Evolutionary conservation across 2,888 invertebrate genomes (phyloP).

Genomic region (Callyntrura guangdongensis): DNA sequence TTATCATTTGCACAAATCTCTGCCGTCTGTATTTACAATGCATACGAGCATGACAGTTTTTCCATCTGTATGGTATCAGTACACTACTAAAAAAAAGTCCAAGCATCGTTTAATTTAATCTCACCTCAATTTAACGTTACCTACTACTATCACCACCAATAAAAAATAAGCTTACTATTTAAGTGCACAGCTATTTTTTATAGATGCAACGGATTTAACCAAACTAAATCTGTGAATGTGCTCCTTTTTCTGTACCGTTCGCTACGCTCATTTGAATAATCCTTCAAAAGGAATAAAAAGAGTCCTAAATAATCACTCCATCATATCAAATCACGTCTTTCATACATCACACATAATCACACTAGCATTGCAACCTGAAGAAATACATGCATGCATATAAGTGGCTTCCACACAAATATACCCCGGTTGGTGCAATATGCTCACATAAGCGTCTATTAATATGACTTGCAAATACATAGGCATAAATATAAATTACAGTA

Average conservation of each 20-base stretch:
- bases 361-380: background rate
- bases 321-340: slow-evolving; percentile 43
- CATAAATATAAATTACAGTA: background rate
- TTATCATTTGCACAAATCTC: too few relatives aligned
- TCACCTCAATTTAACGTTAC: slow-evolving; percentile 26
- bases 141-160: background rate
- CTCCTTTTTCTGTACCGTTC: slow-evolving; percentile 29
- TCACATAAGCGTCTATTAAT: too few relatives aligned
- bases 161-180: slow-evolving; percentile 1
- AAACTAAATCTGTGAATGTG: slow-evolving; percentile 22
- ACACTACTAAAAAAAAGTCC: background rate
- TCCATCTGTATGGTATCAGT: background rate
- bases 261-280: slow-evolving; percentile 66
- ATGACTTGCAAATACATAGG: too few relatives aligned
- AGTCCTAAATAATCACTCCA: slow-evolving; percentile 70
- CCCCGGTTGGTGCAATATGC: too few relatives aligned
- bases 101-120: background rate
- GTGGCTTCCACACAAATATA: background rate
- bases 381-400: background rate
- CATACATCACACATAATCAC: background rate
- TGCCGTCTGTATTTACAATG: background rate
- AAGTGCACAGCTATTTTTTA: slow-evolving; percentile 6
- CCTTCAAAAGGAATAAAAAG: slow-evolving; percentile 63
- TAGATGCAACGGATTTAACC: slow-evolving; percentile 20
- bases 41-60: slow-evolving; percentile 47